Conservation (phyloP, 2,113 vertebrate genomes). For the Conger conger region DNA sequence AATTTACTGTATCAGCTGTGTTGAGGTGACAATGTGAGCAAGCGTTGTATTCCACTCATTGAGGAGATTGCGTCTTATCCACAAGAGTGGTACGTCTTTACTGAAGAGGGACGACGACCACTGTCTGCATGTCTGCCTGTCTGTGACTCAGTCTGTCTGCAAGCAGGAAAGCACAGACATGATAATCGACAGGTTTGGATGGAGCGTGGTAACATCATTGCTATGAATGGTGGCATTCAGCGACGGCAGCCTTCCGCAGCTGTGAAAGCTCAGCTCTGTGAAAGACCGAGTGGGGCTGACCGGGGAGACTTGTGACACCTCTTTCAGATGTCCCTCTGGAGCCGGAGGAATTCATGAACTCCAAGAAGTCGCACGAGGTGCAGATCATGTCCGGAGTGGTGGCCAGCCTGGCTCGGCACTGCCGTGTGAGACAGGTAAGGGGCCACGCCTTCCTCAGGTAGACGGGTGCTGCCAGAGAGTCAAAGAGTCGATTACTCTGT, state of each 20-base stretch:
- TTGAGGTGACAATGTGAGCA: no score
- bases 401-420: conserved; percentile 69
- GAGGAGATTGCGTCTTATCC: no score
- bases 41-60: no score
- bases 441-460: background rate
- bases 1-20: background rate
- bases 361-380: conserved; percentile 96
- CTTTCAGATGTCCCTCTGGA: conserved; percentile 57
- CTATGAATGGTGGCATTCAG: no score
- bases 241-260: no score
- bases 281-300: no score
- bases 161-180: no score
- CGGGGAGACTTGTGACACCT: background rate
- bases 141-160: no score
- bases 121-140: background rate
- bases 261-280: background rate
- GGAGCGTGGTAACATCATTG: background rate
- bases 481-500: no score
- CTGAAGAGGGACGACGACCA: no score
- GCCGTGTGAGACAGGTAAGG: conserved; percentile 80
- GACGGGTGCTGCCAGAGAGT: background rate
- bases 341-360: conserved; percentile 89
- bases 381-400: conserved; percentile 87
- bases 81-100: no score
- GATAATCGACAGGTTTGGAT: background rate